Base-by-base conservation (phyloP, 2,797 vertebrate genomes). In the Synaphobranchus kaupii region DNA sequence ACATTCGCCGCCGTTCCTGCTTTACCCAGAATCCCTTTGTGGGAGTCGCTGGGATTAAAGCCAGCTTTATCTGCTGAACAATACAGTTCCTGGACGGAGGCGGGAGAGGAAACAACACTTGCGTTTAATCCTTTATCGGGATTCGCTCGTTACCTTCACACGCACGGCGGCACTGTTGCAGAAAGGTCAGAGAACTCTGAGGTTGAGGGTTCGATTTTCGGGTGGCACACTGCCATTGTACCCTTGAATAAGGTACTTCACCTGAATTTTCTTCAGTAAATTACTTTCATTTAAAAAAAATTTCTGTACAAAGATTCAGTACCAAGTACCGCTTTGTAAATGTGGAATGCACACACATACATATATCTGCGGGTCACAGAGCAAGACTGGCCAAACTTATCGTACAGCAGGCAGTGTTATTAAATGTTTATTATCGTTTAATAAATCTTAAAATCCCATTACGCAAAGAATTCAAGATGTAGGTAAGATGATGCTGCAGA, bases 1-100 rank as follows among this genome's bases (percentile, higher is more conserved):
- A 88, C 71, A 71, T 85, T 88, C 85, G 84, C 82, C 63, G 88
- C 90, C 85, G 86, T 86, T 87, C 88, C 73, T 78, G 73, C 17
- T 78, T 78, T 31, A n/a, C 68, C 68, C 28, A 17, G 15, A 25
- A 28, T 2, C 10, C 68, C n/a, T 73, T 73, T 73, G 31, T 34
- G 68, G 68, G 31, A 34, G 39, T 1, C 73, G 34, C 34, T 78
- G 73, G 15, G 17, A 47, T 78, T 47, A 34, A 39, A 47, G 48
- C 48, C 4, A 10, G 48, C 9, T 50, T 50, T 7, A 50, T 50
- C 48, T 50, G 48, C 48, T 8, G 6, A 50, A 50, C 48, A 50
- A 50, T 50, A 50, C 9, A 50, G 48, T 0, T 50, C 48, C 48
- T 50, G 48, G 6, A 50, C 9, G 48, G 48, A 50, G 9, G 48